These are phyloP conservation scores for Rhingia rostrata DNA, from an alignment of 2,888 invertebrate genomes.

Conservation along the genomic window DNA sequence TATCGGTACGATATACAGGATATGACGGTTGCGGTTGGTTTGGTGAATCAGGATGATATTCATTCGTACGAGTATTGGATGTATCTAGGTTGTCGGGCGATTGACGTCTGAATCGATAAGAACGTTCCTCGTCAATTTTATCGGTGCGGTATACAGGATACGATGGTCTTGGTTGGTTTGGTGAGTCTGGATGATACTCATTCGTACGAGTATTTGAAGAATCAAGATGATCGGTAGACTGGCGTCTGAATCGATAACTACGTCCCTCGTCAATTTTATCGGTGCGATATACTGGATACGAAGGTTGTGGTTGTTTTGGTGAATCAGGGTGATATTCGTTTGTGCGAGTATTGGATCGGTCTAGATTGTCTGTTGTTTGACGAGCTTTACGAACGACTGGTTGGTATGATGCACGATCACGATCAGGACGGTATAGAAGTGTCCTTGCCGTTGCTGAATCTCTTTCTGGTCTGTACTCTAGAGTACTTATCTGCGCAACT, in stretches of 20 bases:
- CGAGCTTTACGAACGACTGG: constrained; percentile 3
- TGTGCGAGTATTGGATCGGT: constrained; percentile 19
- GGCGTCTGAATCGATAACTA: constrained; percentile 7
- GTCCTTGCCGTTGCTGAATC: constrained; percentile 29
- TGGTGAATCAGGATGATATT: constrained; percentile 52
- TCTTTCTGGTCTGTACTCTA: constrained; percentile 48
- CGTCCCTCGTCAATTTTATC: constrained; percentile 16
- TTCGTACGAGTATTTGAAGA: not conserved
- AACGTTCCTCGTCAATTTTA: not conserved
- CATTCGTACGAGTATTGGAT: constrained; percentile 50
- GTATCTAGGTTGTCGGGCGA: constrained; percentile 11
- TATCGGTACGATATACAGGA: constrained; percentile 51
- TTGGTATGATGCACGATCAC: not conserved
- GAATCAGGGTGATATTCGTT: constrained; percentile 30
- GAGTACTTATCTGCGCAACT: constrained; percentile 28
- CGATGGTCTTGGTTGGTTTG: not conserved
- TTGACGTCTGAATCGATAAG: constrained; percentile 1
- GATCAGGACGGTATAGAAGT: constrained; percentile 15
- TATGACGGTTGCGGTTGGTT: constrained; percentile 53
- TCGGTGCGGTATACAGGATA: constrained; percentile 40
- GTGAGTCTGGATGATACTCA: constrained; percentile 44
- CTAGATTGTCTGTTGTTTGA: constrained; percentile 26
- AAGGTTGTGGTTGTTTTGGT: constrained; percentile 23
- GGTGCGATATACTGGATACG: constrained; percentile 23
- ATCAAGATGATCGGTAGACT: not conserved